Evolutionary conservation across 2,888 invertebrate genomes (phyloP).

Genomic region (Erpobdella octoculata): DNA sequence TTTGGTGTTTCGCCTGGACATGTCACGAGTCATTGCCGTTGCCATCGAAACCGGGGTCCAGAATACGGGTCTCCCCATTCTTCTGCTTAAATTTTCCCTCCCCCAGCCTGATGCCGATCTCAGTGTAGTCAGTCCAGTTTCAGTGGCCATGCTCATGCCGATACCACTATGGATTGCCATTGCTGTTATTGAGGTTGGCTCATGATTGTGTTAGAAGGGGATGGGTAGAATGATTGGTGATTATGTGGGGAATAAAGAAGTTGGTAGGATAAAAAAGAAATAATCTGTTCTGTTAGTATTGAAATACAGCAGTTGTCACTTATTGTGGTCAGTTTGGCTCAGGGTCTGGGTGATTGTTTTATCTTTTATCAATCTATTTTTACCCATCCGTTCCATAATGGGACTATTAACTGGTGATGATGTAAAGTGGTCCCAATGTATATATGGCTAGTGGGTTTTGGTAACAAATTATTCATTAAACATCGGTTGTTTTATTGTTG

Average conservation of each 20-base stretch:
- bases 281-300: too few species aligned
- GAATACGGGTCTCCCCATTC: slow-evolving; percentile 85
- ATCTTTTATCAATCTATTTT: neutral
- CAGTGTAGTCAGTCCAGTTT: slow-evolving; percentile 59
- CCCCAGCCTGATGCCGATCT: slow-evolving; percentile 78
- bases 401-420: neutral
- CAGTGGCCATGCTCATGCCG: slow-evolving; percentile 37
- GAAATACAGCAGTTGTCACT: neutral
- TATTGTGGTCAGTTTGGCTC: neutral
- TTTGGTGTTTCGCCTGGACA: slow-evolving; percentile 41
- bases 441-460: too few species aligned
- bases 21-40: slow-evolving; percentile 60
- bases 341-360: neutral
- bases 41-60: slow-evolving; percentile 77
- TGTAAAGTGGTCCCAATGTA: too few species aligned
- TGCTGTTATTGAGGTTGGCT: slow-evolving; percentile 27
- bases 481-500: too few species aligned
- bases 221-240: too few species aligned
- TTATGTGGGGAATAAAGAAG: too few species aligned
- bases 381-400: neutral
- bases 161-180: slow-evolving; percentile 36
- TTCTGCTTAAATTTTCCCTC: slow-evolving; percentile 71
- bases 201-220: slow-evolving; percentile 11
- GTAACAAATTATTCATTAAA: too few species aligned
- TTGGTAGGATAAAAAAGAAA: too few species aligned